Percentiles rank a stretch among this genome's conserved stretches.
These are phyloP conservation scores for Microcebus tavaratra DNA, from an alignment of 2,113 vertebrate genomes.

Conservation along the genomic window DNA sequence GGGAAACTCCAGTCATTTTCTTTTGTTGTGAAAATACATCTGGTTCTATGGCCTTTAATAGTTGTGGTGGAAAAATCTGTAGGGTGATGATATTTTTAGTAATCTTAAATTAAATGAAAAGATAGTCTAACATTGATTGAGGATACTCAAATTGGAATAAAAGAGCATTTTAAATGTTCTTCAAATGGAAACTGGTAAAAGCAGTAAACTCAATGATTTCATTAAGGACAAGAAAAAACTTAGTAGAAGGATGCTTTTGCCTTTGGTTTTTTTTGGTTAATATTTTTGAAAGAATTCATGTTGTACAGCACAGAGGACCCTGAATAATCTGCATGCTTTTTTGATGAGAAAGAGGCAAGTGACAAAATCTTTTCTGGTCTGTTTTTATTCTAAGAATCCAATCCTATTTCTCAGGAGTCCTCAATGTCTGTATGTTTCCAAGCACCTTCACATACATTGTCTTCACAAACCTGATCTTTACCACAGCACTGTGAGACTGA, in stretches of 20 bases:
- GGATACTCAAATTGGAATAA: background rate
- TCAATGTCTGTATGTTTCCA: background rate
- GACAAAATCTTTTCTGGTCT: background rate
- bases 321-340: background rate
- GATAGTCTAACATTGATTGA: background rate
- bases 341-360: constrained; percentile 13
- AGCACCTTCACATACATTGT: background rate
- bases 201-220: background rate
- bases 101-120: background rate
- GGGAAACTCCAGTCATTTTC: background rate
- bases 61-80: background rate
- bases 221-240: background rate
- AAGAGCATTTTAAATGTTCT: background rate
- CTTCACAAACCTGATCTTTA: background rate
- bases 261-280: background rate
- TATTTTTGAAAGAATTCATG: background rate
- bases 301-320: background rate
- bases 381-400: background rate
- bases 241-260: background rate
- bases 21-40: background rate
- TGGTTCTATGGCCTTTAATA: background rate
- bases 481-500: background rate
- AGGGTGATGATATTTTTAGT: background rate
- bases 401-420: background rate
- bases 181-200: constrained; percentile 8